Evolutionary conservation across 2,888 invertebrate genomes (phyloP).

Genomic region (Graphium colonna): DNA sequence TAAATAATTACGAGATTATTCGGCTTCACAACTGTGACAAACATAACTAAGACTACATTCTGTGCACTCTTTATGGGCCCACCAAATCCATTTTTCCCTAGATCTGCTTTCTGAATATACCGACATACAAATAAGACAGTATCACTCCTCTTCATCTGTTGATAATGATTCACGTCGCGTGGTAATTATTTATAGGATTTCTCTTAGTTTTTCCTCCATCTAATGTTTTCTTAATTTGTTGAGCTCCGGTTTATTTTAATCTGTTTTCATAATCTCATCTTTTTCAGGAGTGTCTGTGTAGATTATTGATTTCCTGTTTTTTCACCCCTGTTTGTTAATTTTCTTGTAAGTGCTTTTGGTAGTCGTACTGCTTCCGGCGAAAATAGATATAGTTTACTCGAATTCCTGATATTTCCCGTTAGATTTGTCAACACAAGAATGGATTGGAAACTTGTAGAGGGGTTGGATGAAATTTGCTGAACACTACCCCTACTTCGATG

Average conservation of each 20-base stretch:
- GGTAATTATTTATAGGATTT: constrained; percentile 8
- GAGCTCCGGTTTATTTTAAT: constrained; percentile 24
- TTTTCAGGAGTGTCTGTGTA: constrained; percentile 33
- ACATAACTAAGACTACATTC: constrained; percentile 20
- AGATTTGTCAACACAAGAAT: constrained; percentile 11
- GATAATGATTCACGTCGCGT: constrained; percentile 14
- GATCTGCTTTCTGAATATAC: constrained; percentile 27
- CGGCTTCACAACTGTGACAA: constrained; percentile 23
- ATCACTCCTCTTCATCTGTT: constrained; percentile 27
- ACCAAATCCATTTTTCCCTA: constrained; percentile 25
- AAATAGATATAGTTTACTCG: constrained; percentile 18
- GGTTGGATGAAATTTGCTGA: constrained; percentile 9
- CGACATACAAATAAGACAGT: constrained; percentile 27
- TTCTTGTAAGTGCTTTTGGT: constrained; percentile 28
- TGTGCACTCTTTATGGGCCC: constrained; percentile 20
- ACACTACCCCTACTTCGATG: constrained; percentile 1
- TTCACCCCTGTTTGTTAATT: neutral
- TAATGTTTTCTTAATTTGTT: constrained; percentile 26
- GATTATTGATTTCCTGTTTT: constrained; percentile 29
- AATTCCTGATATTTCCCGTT: neutral
- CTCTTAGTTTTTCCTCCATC: constrained; percentile 17
- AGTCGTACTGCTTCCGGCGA: constrained; percentile 29
- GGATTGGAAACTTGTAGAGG: constrained; percentile 5
- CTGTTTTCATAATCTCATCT: constrained; percentile 4
- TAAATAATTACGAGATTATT: constrained; percentile 6